Percentiles rank a stretch among this genome's conserved stretches.
phyloP scores from a whole-genome alignment of 2,888 invertebrate species.

The Nymphalis polychloros region DNA sequence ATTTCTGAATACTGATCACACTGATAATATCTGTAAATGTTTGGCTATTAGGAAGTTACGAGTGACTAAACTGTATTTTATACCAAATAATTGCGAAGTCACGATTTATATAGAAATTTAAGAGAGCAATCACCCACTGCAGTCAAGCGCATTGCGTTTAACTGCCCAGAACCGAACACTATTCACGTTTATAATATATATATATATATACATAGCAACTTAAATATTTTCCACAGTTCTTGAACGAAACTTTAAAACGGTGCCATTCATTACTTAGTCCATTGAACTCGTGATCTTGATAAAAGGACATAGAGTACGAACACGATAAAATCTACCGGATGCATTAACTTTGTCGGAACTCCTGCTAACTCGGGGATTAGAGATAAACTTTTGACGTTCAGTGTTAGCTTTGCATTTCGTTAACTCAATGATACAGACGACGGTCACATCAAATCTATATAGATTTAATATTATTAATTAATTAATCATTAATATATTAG shows the following conservation, averaged over 20 bases:
- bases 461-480: no score
- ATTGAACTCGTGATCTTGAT: slow-evolving; percentile 23
- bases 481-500: no score
- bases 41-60: no score
- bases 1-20: no score
- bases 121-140: slow-evolving; percentile 17
- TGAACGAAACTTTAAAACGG: slow-evolving; percentile 15
- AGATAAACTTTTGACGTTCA: slow-evolving; percentile 23
- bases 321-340: slow-evolving; percentile 18
- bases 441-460: no score
- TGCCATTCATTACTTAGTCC: slow-evolving; percentile 18
- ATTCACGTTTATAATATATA: neutral
- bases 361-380: slow-evolving; percentile 14
- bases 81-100: neutral
- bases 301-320: slow-evolving; percentile 12
- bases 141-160: slow-evolving; percentile 19
- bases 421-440: slow-evolving; percentile 1
- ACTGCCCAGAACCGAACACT: slow-evolving; percentile 6
- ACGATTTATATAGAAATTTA: slow-evolving; percentile 9
- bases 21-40: no score
- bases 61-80: no score
- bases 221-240: slow-evolving; percentile 19
- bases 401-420: slow-evolving; percentile 5
- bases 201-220: neutral
- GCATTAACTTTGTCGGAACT: slow-evolving; percentile 10